phyloP scores from a whole-genome alignment of 1,140 invertebrate species.

The Sycophila sp. region DNA sequence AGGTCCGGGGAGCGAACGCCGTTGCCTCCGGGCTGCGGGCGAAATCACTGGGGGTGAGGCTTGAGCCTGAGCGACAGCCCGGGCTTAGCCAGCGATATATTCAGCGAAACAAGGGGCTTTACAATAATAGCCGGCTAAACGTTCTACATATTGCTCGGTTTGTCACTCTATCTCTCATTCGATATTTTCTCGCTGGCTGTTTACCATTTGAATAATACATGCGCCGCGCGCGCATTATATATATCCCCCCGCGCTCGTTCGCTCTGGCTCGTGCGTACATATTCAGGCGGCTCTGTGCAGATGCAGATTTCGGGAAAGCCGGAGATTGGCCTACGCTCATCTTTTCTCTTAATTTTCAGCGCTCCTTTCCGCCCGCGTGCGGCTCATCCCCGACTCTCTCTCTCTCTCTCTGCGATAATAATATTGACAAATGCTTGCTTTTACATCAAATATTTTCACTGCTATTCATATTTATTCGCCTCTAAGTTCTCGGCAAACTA shows the following conservation, averaged over 20 bases:
- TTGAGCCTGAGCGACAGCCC: slow-evolving; percentile 50
- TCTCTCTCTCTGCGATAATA: slow-evolving; percentile 21
- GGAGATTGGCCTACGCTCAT: neutral
- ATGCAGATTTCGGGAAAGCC: neutral
- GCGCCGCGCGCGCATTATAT: too few relatives aligned
- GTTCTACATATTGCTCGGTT: slow-evolving; percentile 59
- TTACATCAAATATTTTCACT: slow-evolving; percentile 33
- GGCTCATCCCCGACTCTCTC: neutral
- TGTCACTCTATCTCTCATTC: slow-evolving; percentile 46
- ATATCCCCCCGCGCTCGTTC: neutral
- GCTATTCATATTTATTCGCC: slow-evolving; percentile 37
- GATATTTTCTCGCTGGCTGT: too few relatives aligned
- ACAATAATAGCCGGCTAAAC: slow-evolving; percentile 57
- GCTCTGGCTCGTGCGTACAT: neutral
- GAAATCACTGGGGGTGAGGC: slow-evolving; percentile 19
- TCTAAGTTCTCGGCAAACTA: slow-evolving; percentile 43
- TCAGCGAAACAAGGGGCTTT: slow-evolving; percentile 39
- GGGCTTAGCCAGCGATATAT: slow-evolving; percentile 42
- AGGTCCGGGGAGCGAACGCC: too few relatives aligned
- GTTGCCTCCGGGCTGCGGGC: neutral
- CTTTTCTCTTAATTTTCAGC: slow-evolving; percentile 5
- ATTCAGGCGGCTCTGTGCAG: neutral
- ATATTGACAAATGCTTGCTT: slow-evolving; percentile 35
- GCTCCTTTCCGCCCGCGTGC: neutral
- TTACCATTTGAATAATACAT: too few relatives aligned